Percentiles rank a stretch among this genome's conserved stretches.
These are phyloP conservation scores for Galbula dea DNA, from an alignment of 2,113 vertebrate species.

Conservation along the genomic window DNA sequence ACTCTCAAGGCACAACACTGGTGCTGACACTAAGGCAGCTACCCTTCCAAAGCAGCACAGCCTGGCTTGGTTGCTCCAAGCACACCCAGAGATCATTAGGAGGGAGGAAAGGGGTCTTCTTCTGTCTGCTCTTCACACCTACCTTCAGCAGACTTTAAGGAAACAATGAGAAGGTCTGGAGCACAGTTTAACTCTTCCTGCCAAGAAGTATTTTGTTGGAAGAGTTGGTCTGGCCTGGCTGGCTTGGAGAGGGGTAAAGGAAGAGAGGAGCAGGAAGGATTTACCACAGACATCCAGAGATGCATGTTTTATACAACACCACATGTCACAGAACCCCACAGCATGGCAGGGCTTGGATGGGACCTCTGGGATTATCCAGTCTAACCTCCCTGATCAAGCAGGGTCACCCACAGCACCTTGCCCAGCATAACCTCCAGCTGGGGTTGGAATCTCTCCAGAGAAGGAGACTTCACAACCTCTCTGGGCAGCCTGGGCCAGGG, in stretches of 20 bases:
- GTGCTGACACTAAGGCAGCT: background rate
- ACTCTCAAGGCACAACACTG: background rate
- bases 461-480: too few relatives aligned
- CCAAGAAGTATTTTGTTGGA: background rate
- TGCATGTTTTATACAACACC: fast-evolving
- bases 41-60: background rate
- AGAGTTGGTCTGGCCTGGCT: background rate
- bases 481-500: too few relatives aligned
- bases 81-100: background rate
- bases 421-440: too few relatives aligned
- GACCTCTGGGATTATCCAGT: too few relatives aligned
- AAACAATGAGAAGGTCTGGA: background rate
- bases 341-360: too few relatives aligned
- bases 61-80: background rate
- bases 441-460: too few relatives aligned
- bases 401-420: too few relatives aligned
- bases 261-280: background rate
- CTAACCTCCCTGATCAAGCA: too few relatives aligned
- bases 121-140: background rate
- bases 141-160: background rate
- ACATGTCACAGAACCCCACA: too few relatives aligned
- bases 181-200: background rate
- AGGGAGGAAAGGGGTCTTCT: background rate
- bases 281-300: fast-evolving
- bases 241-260: background rate